Base-by-base conservation (phyloP, 2,113 vertebrate species). In the Anguilla rostrata region DNA sequence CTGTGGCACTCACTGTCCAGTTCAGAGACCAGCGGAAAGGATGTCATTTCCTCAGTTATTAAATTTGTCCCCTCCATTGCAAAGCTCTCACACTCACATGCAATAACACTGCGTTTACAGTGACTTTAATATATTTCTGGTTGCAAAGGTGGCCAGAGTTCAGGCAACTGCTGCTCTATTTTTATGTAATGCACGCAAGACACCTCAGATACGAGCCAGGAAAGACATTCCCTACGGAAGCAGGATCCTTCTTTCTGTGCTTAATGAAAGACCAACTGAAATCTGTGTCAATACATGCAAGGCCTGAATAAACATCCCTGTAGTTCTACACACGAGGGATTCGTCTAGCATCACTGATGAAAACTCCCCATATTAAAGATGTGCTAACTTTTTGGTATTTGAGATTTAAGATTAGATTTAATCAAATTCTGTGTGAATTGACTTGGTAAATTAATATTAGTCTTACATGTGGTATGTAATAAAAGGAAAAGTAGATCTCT, bases 361-460 rank as follows among this genome's bases (percentile, higher is more conserved):
- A 29, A 83, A 53, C 49, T 43, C n/a, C 60, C 46, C 75, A 84
- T 6, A 26, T 11, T 66, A 90, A 91, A 89, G 87, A 84, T 84
- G 86, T 86, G 89, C 89, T 90, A 92, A 89, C 86, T 90, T 90
- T n/a, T n/a, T n/a, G n/a, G n/a, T n/a, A n/a, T n/a, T n/a, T 11
- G 12, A 20, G 43, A 46, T 46, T 46, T 9, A 46, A 9, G 9
- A 40, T 41, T 80, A 39, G 15, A 80, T 5, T 2, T 0, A 78
- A 78, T 16, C 0, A 6, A n/a, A 82, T 82, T 5, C 8, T 49
- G 80, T 20, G 22, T 66, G 22, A 66, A 46, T n/a, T 82, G 9
- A 49, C 46, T 82, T 53, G 9, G 9, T 2, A 8, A 82, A 53
- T 82, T 46, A 82, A 22, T 39, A 82, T 82, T 49, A 82, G 46